Conservation (phyloP, 2,113 vertebrate species). For the Etheostoma cragini region DNA sequence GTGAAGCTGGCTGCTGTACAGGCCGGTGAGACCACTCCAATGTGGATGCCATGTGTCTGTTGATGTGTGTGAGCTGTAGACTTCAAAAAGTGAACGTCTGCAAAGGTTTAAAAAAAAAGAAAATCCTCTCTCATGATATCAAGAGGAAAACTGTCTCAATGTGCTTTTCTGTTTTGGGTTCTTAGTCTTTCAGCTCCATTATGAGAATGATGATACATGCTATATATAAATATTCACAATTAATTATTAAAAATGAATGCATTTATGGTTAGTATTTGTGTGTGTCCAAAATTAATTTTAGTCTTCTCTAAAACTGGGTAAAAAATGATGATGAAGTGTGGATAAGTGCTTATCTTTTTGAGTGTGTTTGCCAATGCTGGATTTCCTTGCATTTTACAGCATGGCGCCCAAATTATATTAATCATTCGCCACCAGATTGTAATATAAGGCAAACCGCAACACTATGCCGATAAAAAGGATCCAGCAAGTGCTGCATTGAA, state of each 20-base stretch:
- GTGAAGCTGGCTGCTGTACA: not conserved
- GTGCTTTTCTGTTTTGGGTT: too few relatives aligned
- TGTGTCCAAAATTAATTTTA: not conserved
- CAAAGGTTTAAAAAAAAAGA: not conserved
- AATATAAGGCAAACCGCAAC: too few relatives aligned
- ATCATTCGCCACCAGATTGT: too few relatives aligned
- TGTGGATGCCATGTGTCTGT: slow-evolving; percentile 36
- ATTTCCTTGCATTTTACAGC: too few relatives aligned
- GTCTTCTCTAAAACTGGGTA: not conserved
- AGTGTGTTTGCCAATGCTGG: too few relatives aligned
- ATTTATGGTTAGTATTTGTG: not conserved
- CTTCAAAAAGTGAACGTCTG: not conserved
- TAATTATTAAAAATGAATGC: not conserved
- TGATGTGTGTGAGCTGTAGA: not conserved
- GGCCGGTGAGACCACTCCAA: slow-evolving; percentile 18
- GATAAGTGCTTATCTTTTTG: not conserved
- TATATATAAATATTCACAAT: not conserved
- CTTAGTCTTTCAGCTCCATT: too few relatives aligned
- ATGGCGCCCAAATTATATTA: too few relatives aligned
- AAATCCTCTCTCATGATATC: too few relatives aligned
- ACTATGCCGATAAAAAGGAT: too few relatives aligned
- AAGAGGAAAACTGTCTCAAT: too few relatives aligned
- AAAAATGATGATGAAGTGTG: not conserved
- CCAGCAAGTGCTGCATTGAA: too few relatives aligned
- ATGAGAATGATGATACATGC: too few relatives aligned